These are phyloP conservation scores for Pentalonia nigronervosa DNA, from an alignment of 1,140 invertebrate species.

Conservation along the genomic window DNA sequence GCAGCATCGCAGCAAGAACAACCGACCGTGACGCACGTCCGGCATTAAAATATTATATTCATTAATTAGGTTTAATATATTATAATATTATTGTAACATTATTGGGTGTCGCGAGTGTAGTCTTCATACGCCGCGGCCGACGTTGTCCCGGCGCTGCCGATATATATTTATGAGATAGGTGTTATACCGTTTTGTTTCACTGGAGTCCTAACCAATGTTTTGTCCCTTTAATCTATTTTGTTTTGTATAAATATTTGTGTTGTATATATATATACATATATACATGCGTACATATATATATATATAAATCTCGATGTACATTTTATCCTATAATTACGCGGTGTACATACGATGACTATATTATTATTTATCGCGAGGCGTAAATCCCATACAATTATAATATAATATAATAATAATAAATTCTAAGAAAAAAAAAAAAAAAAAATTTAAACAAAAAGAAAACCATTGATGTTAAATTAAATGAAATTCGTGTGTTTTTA, in stretches of 20 bases:
- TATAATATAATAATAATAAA: background rate
- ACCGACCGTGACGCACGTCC: background rate
- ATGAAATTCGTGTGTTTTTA: slow-evolving; percentile 14
- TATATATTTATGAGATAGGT: background rate
- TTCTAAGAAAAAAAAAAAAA: background rate
- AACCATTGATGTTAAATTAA: background rate
- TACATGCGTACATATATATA: slow-evolving; percentile 36
- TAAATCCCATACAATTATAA: background rate
- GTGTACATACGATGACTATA: slow-evolving; percentile 11
- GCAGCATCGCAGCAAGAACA: background rate
- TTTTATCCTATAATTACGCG: slow-evolving; percentile 13
- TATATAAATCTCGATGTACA: slow-evolving; percentile 25
- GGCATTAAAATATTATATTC: slow-evolving; percentile 27
- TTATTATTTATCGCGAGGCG: background rate
- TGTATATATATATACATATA: slow-evolving; percentile 39
- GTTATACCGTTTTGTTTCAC: slow-evolving; percentile 16
- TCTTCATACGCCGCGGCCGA: background rate
- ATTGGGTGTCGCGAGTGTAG: background rate
- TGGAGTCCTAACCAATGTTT: slow-evolving; percentile 42
- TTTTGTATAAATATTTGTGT: slow-evolving; percentile 43
- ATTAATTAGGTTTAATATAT: background rate
- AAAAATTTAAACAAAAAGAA: background rate
- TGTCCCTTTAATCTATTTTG: slow-evolving; percentile 34
- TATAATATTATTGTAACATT: background rate
- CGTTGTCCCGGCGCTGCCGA: background rate